phyloP scores from a whole-genome alignment of 2,888 invertebrate genomes.

The Escarpia spicata region DNA sequence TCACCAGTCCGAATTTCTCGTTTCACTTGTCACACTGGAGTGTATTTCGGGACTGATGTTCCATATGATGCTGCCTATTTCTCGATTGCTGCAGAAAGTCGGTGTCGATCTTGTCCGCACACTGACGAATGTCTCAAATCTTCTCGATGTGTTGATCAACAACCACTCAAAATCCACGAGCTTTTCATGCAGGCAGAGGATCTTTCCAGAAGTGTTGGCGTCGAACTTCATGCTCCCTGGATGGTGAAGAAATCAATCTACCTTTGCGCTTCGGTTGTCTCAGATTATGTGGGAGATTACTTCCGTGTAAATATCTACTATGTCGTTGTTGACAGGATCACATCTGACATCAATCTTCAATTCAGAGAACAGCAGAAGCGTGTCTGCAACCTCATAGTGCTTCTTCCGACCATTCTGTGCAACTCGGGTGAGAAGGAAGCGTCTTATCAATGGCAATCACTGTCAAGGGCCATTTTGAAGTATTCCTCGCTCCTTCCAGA shows the following conservation, averaged over 20 bases:
- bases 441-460: too few species aligned
- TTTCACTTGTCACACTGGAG: neutral
- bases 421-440: too few species aligned
- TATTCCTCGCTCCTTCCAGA: too few species aligned
- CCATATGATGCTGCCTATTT: neutral
- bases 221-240: neutral
- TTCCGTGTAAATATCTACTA: neutral
- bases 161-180: too few species aligned
- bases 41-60: neutral
- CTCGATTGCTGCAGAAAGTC: neutral
- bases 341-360: too few species aligned
- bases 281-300: neutral
- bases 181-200: neutral
- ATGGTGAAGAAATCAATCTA: neutral
- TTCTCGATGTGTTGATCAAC: too few species aligned
- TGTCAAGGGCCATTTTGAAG: too few species aligned
- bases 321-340: neutral
- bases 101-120: too few species aligned
- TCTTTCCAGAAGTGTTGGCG: neutral
- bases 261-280: neutral
- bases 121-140: too few species aligned
- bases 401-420: too few species aligned
- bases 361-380: too few species aligned
- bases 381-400: too few species aligned
- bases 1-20: neutral